Percentiles rank a stretch among this genome's conserved stretches.
Evolutionary conservation across 2,113 vertebrate species (phyloP).

Genomic region (Passer domesticus): DNA sequence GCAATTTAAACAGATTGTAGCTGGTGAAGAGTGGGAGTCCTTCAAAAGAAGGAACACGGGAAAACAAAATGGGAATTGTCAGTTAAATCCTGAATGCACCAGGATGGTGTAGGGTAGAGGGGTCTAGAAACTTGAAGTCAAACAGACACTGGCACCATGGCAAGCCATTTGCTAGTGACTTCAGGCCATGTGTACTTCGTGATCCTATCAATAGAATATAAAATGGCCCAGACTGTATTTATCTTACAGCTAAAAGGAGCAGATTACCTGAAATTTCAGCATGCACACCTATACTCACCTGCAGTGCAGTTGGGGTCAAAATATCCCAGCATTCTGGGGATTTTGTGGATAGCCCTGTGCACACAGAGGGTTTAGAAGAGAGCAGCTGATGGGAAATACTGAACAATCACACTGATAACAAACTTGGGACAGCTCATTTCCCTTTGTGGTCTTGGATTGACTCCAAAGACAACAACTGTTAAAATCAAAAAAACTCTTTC

Average conservation of each 20-base stretch:
- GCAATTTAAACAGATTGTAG: neutral
- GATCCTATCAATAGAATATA: neutral
- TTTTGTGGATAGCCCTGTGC: neutral
- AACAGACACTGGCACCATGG: neutral
- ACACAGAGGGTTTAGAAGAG: neutral
- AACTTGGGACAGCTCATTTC: neutral
- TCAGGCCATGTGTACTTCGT: neutral
- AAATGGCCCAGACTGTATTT: neutral
- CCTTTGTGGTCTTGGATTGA: neutral
- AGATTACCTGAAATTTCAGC: neutral
- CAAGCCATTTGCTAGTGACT: neutral
- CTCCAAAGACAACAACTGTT: neutral
- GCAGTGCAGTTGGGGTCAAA: neutral
- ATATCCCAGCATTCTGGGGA: rapidly evolving
- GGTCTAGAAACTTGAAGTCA: neutral
- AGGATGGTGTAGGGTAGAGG: neutral
- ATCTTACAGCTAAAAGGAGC: neutral
- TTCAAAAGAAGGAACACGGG: neutral
- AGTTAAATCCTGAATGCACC: neutral
- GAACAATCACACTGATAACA: neutral
- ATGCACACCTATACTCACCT: neutral
- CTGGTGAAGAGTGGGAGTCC: neutral
- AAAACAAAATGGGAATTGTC: neutral
- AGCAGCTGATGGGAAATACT: neutral
- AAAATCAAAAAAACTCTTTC: neutral